A percentile compares a stretch with the other conserved stretches of the same genome.
These are phyloP conservation scores for Calidris pugnax DNA, from an alignment of 2,113 vertebrate species.

Conservation along the genomic window DNA sequence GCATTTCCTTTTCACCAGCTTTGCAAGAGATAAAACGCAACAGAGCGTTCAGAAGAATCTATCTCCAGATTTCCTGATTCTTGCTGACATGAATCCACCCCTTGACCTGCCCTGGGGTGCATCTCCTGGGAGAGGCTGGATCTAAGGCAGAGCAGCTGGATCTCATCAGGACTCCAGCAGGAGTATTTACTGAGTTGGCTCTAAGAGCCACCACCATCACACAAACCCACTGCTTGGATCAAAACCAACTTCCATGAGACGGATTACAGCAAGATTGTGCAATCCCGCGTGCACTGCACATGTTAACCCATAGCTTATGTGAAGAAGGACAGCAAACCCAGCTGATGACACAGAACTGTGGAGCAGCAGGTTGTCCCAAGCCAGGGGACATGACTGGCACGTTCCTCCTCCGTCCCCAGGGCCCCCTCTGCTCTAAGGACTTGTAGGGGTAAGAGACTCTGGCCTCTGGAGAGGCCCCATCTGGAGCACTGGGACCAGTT, in stretches of 20 bases:
- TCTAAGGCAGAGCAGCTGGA: not conserved
- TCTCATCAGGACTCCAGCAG: not conserved
- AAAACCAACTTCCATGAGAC: not conserved
- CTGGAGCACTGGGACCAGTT: too few species aligned
- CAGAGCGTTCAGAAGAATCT: fast-evolving
- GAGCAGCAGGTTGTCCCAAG: not conserved
- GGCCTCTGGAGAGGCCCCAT: too few species aligned
- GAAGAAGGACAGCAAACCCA: not conserved
- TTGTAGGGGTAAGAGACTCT: not conserved
- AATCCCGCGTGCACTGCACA: fast-evolving
- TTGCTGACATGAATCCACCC: not conserved
- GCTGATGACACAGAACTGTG: not conserved
- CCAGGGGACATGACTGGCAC: not conserved
- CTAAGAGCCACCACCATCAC: not conserved
- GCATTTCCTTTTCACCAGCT: not conserved
- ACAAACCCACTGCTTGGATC: not conserved
- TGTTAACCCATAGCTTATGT: fast-evolving
- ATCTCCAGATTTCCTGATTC: not conserved
- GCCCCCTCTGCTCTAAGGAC: not conserved
- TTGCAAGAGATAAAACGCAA: fast-evolving
- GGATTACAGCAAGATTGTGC: not conserved
- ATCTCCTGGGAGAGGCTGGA: not conserved
- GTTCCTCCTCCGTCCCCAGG: not conserved
- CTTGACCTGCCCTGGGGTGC: not conserved
- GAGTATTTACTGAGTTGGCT: not conserved